A percentile compares a stretch with the other conserved stretches of the same genome.
These are phyloP conservation scores for Pammene fasciana DNA, from an alignment of 2,888 invertebrate species.

Conservation along the genomic window DNA sequence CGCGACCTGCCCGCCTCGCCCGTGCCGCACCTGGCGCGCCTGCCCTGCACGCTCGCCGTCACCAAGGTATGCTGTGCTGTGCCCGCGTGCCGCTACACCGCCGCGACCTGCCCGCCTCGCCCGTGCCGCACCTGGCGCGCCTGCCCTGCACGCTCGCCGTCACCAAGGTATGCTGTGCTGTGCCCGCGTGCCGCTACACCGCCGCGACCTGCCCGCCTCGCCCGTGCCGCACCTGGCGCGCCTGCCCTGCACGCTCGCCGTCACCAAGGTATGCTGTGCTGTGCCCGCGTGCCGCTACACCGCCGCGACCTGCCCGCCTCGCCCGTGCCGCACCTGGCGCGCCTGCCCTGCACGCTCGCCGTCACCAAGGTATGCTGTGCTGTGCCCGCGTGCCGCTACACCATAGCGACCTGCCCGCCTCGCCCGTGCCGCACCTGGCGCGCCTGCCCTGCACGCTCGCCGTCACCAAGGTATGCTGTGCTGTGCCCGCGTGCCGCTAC, in stretches of 20 bases:
- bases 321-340: slow-evolving; percentile 54
- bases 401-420: slow-evolving; percentile 78
- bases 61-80: too few species aligned
- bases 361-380: slow-evolving; percentile 59
- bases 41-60: too few species aligned
- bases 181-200: too few species aligned
- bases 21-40: too few species aligned
- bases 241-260: slow-evolving; percentile 86
- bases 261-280: slow-evolving; percentile 71
- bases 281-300: slow-evolving; percentile 82
- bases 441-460: slow-evolving; percentile 88
- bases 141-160: too few species aligned
- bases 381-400: slow-evolving; percentile 86
- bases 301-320: too few species aligned
- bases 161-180: too few species aligned
- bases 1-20: too few species aligned
- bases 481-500: too few species aligned
- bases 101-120: slow-evolving; percentile 34
- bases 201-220: too few species aligned
- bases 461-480: slow-evolving; percentile 75
- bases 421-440: slow-evolving; percentile 80
- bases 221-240: slow-evolving; percentile 55
- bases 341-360: slow-evolving; percentile 86
- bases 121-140: slow-evolving; percentile 75
- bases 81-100: too few species aligned